A percentile compares a stretch with the other conserved stretches of the same genome.
phyloP scores from a whole-genome alignment of 1,140 invertebrate species.

The Trigoniulus corallinus region DNA sequence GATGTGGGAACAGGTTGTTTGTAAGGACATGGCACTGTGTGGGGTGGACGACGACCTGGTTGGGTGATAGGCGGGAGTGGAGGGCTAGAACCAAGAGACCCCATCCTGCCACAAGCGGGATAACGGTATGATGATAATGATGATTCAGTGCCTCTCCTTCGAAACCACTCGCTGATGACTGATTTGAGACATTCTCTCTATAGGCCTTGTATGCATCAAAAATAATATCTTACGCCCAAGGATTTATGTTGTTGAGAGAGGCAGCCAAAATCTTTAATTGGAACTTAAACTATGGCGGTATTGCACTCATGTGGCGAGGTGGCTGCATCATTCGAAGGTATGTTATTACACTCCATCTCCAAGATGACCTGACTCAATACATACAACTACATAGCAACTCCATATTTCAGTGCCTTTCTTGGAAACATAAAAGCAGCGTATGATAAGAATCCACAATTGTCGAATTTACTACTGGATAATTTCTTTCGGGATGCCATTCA shows the following conservation, averaged over 20 bases:
- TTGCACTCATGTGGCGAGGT: constrained; percentile 98
- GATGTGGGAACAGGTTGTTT: too few species aligned
- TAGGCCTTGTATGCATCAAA: constrained; percentile 93
- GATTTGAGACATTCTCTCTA: background rate
- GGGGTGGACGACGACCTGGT: too few species aligned
- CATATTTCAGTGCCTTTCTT: constrained; percentile 58
- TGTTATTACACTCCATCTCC: background rate
- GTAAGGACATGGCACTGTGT: too few species aligned
- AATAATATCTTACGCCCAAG: constrained; percentile 97
- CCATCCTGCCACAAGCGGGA: too few species aligned
- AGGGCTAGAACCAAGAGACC: too few species aligned
- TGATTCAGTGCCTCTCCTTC: background rate
- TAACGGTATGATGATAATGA: too few species aligned
- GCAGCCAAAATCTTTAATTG: constrained; percentile 80
- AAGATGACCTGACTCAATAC: background rate
- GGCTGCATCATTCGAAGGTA: constrained; percentile 95
- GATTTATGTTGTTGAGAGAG: constrained; percentile 94
- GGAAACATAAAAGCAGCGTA: constrained; percentile 95
- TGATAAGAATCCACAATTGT: constrained; percentile 73
- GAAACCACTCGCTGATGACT: background rate
- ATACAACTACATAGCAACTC: background rate
- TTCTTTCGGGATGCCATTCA: constrained; percentile 81
- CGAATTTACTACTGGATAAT: constrained; percentile 82
- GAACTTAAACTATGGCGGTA: constrained; percentile 94
- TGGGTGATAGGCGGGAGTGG: too few species aligned